Percentiles rank a stretch among this genome's conserved stretches.
Conservation (phyloP, 2,113 vertebrate species). For the Charadrius vociferus region DNA sequence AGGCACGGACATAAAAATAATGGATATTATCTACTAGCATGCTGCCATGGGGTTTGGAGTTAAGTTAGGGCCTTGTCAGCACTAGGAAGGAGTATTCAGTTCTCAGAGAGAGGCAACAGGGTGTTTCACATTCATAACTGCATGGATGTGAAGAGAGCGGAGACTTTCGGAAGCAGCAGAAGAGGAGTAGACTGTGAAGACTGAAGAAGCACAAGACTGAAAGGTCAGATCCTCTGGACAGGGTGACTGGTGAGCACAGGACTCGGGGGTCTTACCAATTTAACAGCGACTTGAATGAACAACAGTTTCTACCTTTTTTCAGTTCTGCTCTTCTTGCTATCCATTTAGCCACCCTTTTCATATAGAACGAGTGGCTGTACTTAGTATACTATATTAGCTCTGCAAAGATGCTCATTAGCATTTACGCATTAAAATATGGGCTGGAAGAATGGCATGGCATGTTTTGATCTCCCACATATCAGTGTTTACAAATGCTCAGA, state of each 20-base stretch:
- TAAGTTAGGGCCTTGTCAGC: background rate
- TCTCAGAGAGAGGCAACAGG: background rate
- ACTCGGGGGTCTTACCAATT: background rate
- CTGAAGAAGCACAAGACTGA: background rate
- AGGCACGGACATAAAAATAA: constrained; percentile 24
- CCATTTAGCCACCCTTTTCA: background rate
- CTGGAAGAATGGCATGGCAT: background rate
- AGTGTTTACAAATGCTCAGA: background rate
- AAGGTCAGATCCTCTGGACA: background rate
- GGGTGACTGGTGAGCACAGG: background rate
- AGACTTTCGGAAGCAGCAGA: background rate
- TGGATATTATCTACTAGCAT: background rate
- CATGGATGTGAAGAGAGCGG: background rate
- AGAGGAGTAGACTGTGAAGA: background rate
- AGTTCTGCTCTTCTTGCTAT: background rate
- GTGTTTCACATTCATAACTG: background rate
- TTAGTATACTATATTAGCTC: background rate
- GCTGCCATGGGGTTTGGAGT: background rate
- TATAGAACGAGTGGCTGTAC: background rate
- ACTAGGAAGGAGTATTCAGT: background rate
- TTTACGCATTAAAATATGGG: background rate
- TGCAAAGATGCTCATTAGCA: background rate
- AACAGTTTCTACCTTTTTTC: background rate
- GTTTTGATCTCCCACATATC: background rate
- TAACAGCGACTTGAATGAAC: background rate